Percentiles rank a stretch among this genome's conserved stretches.
Conservation (phyloP, 2,797 vertebrate genomes). For the Takifugu ocellatus region DNA sequence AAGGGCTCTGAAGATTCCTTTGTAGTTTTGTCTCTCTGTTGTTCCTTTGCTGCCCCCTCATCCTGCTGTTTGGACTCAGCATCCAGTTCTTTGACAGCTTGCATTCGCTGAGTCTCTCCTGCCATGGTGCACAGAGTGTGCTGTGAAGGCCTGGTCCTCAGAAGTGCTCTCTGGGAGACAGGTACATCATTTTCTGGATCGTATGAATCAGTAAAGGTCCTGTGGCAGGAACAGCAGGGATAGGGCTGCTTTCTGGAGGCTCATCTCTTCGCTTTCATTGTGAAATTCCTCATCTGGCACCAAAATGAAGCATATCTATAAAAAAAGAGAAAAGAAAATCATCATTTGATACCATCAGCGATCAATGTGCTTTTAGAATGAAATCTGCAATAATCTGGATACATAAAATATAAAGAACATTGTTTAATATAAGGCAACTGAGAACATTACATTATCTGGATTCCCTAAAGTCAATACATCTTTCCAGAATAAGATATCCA, state of each 20-base stretch:
- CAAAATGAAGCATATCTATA: slow-evolving; percentile 65
- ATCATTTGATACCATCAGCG: slow-evolving; percentile 23
- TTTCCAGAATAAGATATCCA: neutral
- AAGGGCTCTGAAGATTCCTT: slow-evolving; percentile 76
- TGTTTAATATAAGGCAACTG: neutral
- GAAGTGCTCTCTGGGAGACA: slow-evolving; percentile 71
- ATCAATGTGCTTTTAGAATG: neutral
- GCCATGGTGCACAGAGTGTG: slow-evolving; percentile 83
- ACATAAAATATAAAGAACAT: neutral
- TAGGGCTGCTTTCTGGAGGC: slow-evolving; percentile 58
- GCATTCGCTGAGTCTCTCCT: slow-evolving; percentile 87
- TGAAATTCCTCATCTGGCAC: slow-evolving; percentile 56
- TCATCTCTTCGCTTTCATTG: slow-evolving; percentile 73
- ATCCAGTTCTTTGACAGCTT: slow-evolving; percentile 77
- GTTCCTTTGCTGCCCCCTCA: slow-evolving; percentile 75
- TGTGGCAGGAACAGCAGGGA: slow-evolving; percentile 67
- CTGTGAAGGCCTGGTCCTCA: slow-evolving; percentile 75
- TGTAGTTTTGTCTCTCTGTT: slow-evolving; percentile 75
- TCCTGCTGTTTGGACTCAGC: slow-evolving; percentile 77
- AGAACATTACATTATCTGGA: no score
- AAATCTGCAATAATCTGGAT: no score
- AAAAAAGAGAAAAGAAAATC: slow-evolving; percentile 27
- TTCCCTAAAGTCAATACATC: no score
- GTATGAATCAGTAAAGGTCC: slow-evolving; percentile 66
- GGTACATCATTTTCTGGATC: slow-evolving; percentile 71